Base-by-base conservation (phyloP, 2,113 vertebrate species). In the Daubentonia madagascariensis region DNA sequence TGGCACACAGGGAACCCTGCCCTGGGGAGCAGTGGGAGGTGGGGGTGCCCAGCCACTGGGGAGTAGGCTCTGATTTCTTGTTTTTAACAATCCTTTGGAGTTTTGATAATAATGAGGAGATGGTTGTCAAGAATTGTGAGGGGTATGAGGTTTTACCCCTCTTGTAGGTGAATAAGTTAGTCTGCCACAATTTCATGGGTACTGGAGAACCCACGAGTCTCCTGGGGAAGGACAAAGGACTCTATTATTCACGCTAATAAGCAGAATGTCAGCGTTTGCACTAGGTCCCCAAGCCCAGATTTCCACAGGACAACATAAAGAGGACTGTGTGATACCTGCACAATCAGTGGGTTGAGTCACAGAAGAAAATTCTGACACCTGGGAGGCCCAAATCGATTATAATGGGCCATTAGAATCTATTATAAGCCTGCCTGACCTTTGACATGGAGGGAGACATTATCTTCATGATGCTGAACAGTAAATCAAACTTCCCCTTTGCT, bases 261-360 rank as follows among this genome's bases (percentile, higher is more conserved):
- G 14, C 32, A 37, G 52, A 59, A 40, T 63, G 30, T n/a, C 13
- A 57, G 68, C 37, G 63, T 78, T 70, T 32, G 25, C 5, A 57
- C 48, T 4, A 50, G 6, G 40, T 84, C 3, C 11, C 10, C 68
- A 86, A 68, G n/a, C 40, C 40, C 45, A 57, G n/a, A 2, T 61
- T 87, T 86, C 23, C 68, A 57, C 32, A n/a, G 35, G 40, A 28
- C 22, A 22, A 43, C 35, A 12, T 28, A 20, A 85, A 96, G 10
- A 28, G 48, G 32, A 6, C 40, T n/a, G 52, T 1, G 3, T 16
- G 5, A 43, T 1, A 4, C 13, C 10, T 63, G 35, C 5, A 32
- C 7, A 63, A 1, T 43, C n/a, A 45, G 16, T 45, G n/a, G 11
- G 3, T 3, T 85, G 43, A 63, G 50, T 52, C 72, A 59, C 20